Base-by-base conservation (phyloP, 2,888 invertebrate genomes). In the Pollenia labialis region DNA sequence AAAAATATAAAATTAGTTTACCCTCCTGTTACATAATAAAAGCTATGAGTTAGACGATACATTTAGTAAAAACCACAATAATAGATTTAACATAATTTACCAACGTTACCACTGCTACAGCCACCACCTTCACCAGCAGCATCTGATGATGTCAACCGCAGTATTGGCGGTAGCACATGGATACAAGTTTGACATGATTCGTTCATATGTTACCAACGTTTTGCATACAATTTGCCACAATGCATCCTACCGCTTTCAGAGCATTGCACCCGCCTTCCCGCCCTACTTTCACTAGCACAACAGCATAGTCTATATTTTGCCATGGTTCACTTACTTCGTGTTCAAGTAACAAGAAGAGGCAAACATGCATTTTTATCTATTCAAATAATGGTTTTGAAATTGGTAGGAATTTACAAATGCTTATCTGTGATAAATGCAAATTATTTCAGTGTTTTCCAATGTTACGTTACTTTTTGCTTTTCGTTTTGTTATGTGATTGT, bases 361-460 rank as follows among this genome's bases (percentile, higher is more conserved):
- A 77, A 60, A 77, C 50, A 72, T 62, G 69, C 60, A 64, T 58
- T 85, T 76, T 80, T 87, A 84, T 87, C 75, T 71, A 62, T 74
- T 80, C 82, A 84, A 88, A 88, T 88, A 87, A 88, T 82, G 86
- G 84, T 82, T 87, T 83, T 62, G 68, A 66, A 88, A 88, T 88
- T 88, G 87, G 75, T 85, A 72, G 85, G 71, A 87, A 85, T 88
- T 85, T 83, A 16, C 79, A 62, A 82, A 82, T 82, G 79, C 80
- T 79, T 75, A 80, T 79, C 79, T 75, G 50, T 54, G 66, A 66
- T 75, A 86, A 84, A 84, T 87, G 80, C 72, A 86, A 75, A 83
- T 83, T 71, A 75, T 86, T 81, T 76, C 66, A 71, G n/a, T 56
- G 14, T 64, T 82, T 82, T 82, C 40, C 32, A 54, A 69, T 82